These are phyloP conservation scores for Pollenia labialis DNA, from an alignment of 2,888 invertebrate genomes.

Conservation along the genomic window DNA sequence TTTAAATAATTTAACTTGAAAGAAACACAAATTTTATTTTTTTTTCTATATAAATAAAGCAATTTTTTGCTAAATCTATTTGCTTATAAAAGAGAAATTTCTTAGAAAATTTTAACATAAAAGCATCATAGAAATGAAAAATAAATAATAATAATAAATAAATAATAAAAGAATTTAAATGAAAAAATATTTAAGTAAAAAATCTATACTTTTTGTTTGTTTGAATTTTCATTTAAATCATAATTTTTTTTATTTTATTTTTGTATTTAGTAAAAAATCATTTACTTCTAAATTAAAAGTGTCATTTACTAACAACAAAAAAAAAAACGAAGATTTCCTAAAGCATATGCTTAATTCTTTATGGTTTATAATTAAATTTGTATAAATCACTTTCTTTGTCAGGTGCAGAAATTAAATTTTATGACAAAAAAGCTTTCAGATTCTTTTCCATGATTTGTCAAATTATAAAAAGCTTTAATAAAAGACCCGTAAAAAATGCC, in stretches of 20 bases:
- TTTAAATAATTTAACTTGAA: not conserved
- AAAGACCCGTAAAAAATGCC: conserved; percentile 12
- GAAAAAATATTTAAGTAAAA: too few relatives aligned
- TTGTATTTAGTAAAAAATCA: too few relatives aligned
- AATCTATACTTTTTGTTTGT: too few relatives aligned
- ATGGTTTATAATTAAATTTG: not conserved
- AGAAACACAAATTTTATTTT: not conserved
- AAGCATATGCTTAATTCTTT: too few relatives aligned
- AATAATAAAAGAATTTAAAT: too few relatives aligned
- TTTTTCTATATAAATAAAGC: not conserved
- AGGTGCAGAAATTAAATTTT: conserved; percentile 24
- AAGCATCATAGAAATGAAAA: not conserved
- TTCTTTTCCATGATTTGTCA: conserved; percentile 54
- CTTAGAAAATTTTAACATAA: not conserved
- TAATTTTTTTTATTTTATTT: too few relatives aligned
- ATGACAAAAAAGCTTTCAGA: not conserved
- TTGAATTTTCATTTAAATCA: too few relatives aligned
- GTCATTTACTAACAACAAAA: too few relatives aligned
- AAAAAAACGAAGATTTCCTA: too few relatives aligned
- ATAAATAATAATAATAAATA: not conserved
- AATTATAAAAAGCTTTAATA: conserved; percentile 15
- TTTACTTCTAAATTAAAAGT: too few relatives aligned
- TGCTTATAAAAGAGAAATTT: not conserved
- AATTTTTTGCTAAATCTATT: not conserved
- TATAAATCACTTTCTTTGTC: conserved; percentile 34